A percentile compares a stretch with the other conserved stretches of the same genome.
phyloP scores from a whole-genome alignment of 2,113 vertebrate species.

The Equus przewalskii region DNA sequence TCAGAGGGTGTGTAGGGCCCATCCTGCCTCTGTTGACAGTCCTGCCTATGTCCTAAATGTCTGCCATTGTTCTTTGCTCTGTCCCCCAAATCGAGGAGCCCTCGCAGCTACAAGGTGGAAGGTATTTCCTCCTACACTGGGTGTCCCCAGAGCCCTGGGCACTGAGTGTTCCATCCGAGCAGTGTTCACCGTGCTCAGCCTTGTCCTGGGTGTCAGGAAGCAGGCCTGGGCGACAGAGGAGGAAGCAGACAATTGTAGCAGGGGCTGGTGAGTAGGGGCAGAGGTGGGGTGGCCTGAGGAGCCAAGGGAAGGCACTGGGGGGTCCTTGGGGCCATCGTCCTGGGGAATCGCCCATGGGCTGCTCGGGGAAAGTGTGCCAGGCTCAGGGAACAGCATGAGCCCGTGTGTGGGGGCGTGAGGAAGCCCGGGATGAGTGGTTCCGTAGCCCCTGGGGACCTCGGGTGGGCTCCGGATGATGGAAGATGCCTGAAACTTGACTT shows the following conservation, averaged over 20 bases:
- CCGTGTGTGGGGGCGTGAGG: not conserved
- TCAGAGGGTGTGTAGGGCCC: not conserved
- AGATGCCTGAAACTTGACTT: not conserved
- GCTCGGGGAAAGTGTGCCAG: not conserved
- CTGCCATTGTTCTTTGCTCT: not conserved
- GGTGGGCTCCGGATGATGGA: not conserved
- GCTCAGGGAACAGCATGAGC: not conserved
- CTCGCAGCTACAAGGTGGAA: not conserved
- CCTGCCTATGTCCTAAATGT: not conserved
- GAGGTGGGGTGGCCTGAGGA: not conserved
- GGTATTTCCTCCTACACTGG: not conserved
- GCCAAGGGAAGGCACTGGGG: not conserved
- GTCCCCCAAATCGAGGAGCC: rapidly evolving
- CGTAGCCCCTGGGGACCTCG: not conserved
- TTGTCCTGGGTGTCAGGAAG: not conserved
- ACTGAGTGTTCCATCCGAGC: too few species aligned
- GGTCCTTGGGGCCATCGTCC: rapidly evolving
- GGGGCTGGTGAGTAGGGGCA: not conserved
- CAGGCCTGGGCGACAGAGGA: not conserved
- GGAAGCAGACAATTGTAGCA: not conserved
- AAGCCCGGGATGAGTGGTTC: not conserved
- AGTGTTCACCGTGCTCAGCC: not conserved
- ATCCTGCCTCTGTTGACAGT: too few species aligned
- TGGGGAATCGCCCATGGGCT: too few species aligned
- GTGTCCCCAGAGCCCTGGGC: not conserved